A percentile compares a stretch with the other conserved stretches of the same genome.
These are phyloP conservation scores for Pseudolycoriella hygida DNA, from an alignment of 2,888 invertebrate genomes.

Conservation along the genomic window DNA sequence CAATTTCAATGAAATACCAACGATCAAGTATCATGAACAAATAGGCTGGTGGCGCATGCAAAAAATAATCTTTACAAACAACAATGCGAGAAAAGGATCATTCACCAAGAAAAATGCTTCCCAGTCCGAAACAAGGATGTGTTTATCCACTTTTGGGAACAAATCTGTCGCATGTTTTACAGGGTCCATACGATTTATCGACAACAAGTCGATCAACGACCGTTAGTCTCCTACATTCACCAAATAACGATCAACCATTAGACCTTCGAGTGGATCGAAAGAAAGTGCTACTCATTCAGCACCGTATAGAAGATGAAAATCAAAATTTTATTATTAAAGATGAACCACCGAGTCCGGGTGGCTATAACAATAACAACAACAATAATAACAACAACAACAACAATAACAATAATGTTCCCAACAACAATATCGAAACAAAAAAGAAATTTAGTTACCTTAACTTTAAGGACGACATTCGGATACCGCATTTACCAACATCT, in stretches of 20 bases:
- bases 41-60: not conserved
- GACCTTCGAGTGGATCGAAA: slow-evolving; percentile 78
- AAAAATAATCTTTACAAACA: slow-evolving; percentile 17
- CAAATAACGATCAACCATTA: slow-evolving; percentile 56
- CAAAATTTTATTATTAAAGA: slow-evolving; percentile 49
- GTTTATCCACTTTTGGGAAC: slow-evolving; percentile 45
- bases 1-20: too few relatives aligned
- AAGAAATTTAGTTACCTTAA: slow-evolving; percentile 9
- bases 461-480: slow-evolving; percentile 20
- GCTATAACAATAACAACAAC: slow-evolving; percentile 20
- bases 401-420: slow-evolving; percentile 16
- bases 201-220: slow-evolving; percentile 19
- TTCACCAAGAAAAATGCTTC: slow-evolving; percentile 74
- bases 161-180: slow-evolving; percentile 28
- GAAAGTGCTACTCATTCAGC: slow-evolving; percentile 34
- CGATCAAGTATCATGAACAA: too few relatives aligned
- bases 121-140: slow-evolving; percentile 56
- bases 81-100: slow-evolving; percentile 84
- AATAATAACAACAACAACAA: slow-evolving; percentile 13
- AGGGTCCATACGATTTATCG: slow-evolving; percentile 52
- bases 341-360: slow-evolving; percentile 34
- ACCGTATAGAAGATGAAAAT: slow-evolving; percentile 59
- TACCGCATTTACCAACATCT: slow-evolving; percentile 16
- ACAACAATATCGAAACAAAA: slow-evolving; percentile 12
- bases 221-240: slow-evolving; percentile 21